Percentiles rank a stretch among this genome's conserved stretches.
Evolutionary conservation across 2,888 invertebrate species (phyloP).

Genomic region (Eurytoma californica): DNA sequence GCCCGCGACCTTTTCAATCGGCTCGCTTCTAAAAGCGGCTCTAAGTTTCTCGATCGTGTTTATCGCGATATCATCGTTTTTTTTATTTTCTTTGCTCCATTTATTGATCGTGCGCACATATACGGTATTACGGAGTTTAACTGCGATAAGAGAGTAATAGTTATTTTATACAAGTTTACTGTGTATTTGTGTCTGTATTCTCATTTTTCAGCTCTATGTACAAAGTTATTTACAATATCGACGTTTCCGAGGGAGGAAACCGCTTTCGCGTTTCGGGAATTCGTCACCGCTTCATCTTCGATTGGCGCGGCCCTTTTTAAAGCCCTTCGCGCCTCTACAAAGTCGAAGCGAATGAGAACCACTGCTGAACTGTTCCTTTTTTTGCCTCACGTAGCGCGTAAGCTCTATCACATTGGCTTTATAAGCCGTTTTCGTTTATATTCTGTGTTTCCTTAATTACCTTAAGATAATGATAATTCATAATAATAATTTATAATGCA

Average conservation of each 20-base stretch:
- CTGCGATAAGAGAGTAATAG: conserved; percentile 72
- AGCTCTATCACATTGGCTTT: conserved; percentile 76
- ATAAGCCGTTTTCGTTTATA: conserved; percentile 69
- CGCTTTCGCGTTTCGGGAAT: conserved; percentile 51
- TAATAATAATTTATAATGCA: conserved; percentile 56
- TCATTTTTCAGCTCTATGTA: conserved; percentile 62
- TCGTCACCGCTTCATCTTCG: conserved; percentile 24
- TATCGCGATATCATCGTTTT: conserved; percentile 42
- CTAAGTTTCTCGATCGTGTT: conserved; percentile 51
- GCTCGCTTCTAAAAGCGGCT: conserved; percentile 40
- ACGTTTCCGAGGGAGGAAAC: conserved; percentile 50
- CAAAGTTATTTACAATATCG: conserved; percentile 63
- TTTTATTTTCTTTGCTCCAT: conserved; percentile 36
- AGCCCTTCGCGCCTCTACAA: conserved; percentile 33
- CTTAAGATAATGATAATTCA: conserved; percentile 52
- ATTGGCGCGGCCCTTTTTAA: conserved; percentile 8
- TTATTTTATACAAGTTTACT: conserved; percentile 66
- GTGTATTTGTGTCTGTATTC: conserved; percentile 63
- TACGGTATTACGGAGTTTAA: conserved; percentile 70
- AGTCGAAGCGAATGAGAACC: conserved; percentile 47
- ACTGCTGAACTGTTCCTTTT: conserved; percentile 51
- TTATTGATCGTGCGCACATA: conserved; percentile 64
- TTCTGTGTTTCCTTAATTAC: conserved; percentile 54
- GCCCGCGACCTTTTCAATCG: conserved; percentile 45
- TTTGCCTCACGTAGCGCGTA: conserved; percentile 69